These are phyloP conservation scores for Sander vitreus DNA, from an alignment of 2,113 vertebrate species.

Conservation along the genomic window DNA sequence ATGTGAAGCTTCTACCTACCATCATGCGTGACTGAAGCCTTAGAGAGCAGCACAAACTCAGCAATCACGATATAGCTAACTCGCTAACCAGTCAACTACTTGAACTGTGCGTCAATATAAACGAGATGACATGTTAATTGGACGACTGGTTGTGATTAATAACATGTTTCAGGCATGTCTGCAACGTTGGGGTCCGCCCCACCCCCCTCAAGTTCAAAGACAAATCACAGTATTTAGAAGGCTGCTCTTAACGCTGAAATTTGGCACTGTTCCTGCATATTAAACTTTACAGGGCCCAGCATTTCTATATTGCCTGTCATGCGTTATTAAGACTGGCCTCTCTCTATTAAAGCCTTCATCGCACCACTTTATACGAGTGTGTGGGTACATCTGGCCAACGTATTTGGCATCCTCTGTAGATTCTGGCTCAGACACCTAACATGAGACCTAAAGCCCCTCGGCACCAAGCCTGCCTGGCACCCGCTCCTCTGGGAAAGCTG, in stretches of 20 bases:
- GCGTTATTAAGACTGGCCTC: constrained; percentile 74
- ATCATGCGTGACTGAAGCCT: neutral
- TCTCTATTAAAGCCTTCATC: constrained; percentile 81
- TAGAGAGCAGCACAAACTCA: neutral
- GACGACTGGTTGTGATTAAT: constrained; percentile 32
- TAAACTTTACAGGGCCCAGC: constrained; percentile 79
- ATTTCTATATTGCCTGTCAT: constrained; percentile 80
- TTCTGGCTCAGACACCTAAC: constrained; percentile 66
- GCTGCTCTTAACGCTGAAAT: constrained; percentile 50
- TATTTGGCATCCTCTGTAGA: constrained; percentile 68
- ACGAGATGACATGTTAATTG: constrained; percentile 23
- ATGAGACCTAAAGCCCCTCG: constrained; percentile 62
- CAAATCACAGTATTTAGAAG: constrained; percentile 42
- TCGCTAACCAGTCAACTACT: neutral
- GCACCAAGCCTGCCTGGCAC: constrained; percentile 61
- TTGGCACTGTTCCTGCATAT: constrained; percentile 72
- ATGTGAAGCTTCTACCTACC: neutral
- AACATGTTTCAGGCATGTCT: constrained; percentile 41
- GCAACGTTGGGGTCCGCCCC: constrained; percentile 11
- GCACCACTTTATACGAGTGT: constrained; percentile 75
- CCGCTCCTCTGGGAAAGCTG: constrained; percentile 53
- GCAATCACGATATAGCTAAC: neutral
- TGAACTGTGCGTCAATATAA: constrained; percentile 15
- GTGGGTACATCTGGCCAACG: constrained; percentile 81
- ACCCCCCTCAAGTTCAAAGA: constrained; percentile 35